Evolutionary conservation across 2,797 vertebrate species (phyloP).

Genomic region (Myotis myotis): DNA sequence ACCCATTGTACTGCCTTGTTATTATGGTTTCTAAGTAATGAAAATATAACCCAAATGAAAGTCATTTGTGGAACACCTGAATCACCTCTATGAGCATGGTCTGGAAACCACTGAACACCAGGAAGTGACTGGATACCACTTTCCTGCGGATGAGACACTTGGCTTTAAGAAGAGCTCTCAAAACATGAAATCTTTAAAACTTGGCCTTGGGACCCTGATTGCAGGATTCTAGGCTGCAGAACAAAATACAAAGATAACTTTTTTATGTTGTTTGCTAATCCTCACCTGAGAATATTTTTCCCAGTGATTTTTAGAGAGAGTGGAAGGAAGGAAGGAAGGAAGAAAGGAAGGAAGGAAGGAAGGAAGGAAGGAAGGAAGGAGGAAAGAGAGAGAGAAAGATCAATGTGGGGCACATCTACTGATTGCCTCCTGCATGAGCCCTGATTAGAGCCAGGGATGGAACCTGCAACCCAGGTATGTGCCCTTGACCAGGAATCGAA

Average conservation of each 20-base stretch:
- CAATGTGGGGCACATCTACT: no score
- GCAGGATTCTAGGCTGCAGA: neutral
- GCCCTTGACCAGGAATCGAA: no score
- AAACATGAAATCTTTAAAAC: neutral
- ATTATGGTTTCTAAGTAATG: neutral
- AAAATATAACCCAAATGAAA: neutral
- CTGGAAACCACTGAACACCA: neutral
- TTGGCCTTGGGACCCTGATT: neutral
- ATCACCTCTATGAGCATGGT: neutral
- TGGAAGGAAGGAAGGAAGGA: no score
- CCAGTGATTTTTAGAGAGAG: no score
- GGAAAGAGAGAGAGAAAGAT: no score
- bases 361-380: no score
- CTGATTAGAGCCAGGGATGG: no score
- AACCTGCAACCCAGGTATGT: no score
- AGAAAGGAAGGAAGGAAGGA: no score
- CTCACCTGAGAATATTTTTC: no score
- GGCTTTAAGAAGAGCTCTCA: neutral
- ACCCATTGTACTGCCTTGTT: neutral
- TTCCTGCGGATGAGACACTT: neutral
- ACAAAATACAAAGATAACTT: neutral
- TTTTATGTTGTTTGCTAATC: neutral
- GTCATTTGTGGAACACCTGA: neutral
- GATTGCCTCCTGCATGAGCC: no score
- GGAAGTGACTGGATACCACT: neutral